Evolutionary conservation across 2,113 vertebrate species (phyloP), one percentile per base, ranked within the genome.

Genomic region (Siniperca chuatsi): DNA sequence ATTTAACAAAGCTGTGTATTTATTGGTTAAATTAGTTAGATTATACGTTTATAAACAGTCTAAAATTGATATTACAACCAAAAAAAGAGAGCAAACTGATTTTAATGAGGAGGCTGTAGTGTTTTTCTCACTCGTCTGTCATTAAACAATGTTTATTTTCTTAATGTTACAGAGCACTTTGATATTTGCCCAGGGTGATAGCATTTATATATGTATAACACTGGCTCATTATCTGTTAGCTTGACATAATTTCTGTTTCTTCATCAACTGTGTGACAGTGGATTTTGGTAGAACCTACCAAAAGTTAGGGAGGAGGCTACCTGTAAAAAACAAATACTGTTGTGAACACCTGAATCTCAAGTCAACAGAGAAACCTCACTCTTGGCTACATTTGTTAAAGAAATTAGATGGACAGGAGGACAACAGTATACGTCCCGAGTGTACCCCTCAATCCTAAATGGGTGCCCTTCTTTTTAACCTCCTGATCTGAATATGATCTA

Each of bases 351-450:
- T 50, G 13, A 13, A n/a, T 40, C 15, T 20, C 21, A 40, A 15
- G 4, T 7, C 1, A 1, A 37, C 20, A 50, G 11, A 58, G 50
- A 40, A 29, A 54, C 1, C 10, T 23, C 18, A 33, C 21, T 16
- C 10, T 10, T 3, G 42, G 3, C 35, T 33, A 2, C 61, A 74
- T 84, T 79, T 84, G 82, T 44, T 83, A 66, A 86, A 55, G 73
- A 89, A 71, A 86, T 71, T 0, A 33, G 37, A 48, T 0, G 2
- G 23, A 35, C 20, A 18, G 71, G 67, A 62, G 15, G 42, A 61
- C 21, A 18, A 40, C 48, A 20, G 65, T 20, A 1, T 1, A 2
- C 0, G 1, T 20, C 44, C 10, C 2, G 3, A 25, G 44, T 2
- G 29, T 7, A 4, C n/a, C 37, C 25, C 42, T 40, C 1, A 18